Evolutionary conservation across 2,888 invertebrate genomes (phyloP), one percentile per base, ranked within the genome.

Genomic region (Tetragnatha montana): DNA sequence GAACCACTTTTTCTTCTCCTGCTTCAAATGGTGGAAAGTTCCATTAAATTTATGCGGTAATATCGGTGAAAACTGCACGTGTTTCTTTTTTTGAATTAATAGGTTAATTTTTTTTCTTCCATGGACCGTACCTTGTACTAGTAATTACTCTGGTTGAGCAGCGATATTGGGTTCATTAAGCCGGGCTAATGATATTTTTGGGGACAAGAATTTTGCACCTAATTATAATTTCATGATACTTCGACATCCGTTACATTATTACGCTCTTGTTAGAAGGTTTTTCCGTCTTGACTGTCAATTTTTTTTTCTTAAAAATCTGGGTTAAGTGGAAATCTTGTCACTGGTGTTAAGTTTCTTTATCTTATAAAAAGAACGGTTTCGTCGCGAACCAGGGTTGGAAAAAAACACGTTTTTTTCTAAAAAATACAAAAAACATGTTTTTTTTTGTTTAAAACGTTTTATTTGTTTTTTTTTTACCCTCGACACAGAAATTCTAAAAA

Each of bases 21-120:
- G n/a, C n/a, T n/a, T 70, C 47, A 69, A 35, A 35, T 4, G 70
- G 8, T 8, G 14, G 47, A 14, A 71, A 70, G 10, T 10, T 81
- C 81, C 69, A 81, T 81, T 81, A 81, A 81, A 81, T 81, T 81
- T 70, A 71, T 50, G 71, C 71, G 49, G 71, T 47, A 81, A 21
- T 60, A 60, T 71, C 50, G 47, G 70, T 17, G 50, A 69, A 81
- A 81, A 70, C 19, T 71, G 70, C 81, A 35, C 35, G 35, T 49
- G 69, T 81, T 81, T 81, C 49, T 47, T 50, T 47, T 50, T 60
- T 60, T 60, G 17, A 60, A 60, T 60, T 60, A n/a, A n/a, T n/a
- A 60, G 60, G 60, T 60, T 60, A 74, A 74, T 35, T 74, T 21
- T 22, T 74, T 60, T 60, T 60, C 17, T 7, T 60, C 10, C 17